These are phyloP conservation scores for Dendrocincla fuliginosa DNA, from an alignment of 2,797 vertebrate species.

Conservation along the genomic window DNA sequence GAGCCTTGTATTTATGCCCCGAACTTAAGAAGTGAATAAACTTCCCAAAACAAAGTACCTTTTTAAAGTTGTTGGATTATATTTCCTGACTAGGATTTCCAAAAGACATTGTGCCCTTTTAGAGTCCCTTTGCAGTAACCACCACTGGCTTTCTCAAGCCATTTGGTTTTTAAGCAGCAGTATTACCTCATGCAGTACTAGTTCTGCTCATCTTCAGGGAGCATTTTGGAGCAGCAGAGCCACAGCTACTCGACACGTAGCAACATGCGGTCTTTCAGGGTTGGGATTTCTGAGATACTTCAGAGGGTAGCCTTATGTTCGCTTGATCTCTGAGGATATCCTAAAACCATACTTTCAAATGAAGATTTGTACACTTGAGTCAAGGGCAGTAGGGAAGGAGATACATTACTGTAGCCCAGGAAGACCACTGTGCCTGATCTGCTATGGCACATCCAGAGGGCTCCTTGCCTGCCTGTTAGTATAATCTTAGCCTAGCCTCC, in stretches of 20 bases:
- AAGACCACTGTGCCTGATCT: background rate
- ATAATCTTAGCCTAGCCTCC: background rate
- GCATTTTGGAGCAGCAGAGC: accelerated
- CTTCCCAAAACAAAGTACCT: background rate
- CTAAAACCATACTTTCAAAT: background rate
- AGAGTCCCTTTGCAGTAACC: background rate
- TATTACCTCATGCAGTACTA: background rate
- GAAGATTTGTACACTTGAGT: background rate
- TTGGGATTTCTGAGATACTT: background rate
- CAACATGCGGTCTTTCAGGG: background rate
- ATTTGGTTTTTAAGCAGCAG: background rate
- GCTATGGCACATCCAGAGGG: accelerated
- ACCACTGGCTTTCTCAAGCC: background rate
- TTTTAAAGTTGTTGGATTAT: background rate
- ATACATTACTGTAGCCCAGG: background rate
- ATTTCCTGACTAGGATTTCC: background rate
- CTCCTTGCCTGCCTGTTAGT: background rate
- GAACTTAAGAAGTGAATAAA: background rate
- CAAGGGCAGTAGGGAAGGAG: background rate
- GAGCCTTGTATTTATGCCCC: background rate
- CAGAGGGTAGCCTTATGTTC: background rate
- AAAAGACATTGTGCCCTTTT: background rate
- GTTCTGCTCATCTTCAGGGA: background rate
- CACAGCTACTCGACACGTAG: accelerated
- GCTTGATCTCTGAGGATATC: background rate